A percentile compares a stretch with the other conserved stretches of the same genome.
phyloP scores from a whole-genome alignment of 2,113 vertebrate species.

The Dicentrarchus labrax region DNA sequence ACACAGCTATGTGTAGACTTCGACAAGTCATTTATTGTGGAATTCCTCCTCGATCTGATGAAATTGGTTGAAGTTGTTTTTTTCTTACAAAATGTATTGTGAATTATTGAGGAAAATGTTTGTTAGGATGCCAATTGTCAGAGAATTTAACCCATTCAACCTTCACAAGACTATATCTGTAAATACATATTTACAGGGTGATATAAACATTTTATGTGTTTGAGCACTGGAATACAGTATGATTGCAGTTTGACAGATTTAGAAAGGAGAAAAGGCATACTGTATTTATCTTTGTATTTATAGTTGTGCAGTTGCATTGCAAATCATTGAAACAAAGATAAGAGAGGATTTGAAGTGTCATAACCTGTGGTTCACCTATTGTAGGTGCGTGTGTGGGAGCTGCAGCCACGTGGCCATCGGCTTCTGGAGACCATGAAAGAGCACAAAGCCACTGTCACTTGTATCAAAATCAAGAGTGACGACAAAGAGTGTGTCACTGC shows the following conservation, averaged over 20 bases:
- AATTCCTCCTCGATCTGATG: neutral
- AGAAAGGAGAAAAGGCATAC: neutral
- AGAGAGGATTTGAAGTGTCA: neutral
- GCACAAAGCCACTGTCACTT: constrained; percentile 86
- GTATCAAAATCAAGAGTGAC: constrained; percentile 87
- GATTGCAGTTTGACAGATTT: constrained; percentile 10
- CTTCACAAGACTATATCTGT: neutral
- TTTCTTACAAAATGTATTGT: neutral
- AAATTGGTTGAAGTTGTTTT: neutral
- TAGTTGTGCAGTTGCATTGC: neutral
- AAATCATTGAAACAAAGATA: neutral
- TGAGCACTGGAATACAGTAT: neutral
- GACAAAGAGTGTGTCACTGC: constrained; percentile 88
- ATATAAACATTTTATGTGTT: neutral
- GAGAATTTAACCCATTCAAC: neutral
- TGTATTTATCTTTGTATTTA: neutral
- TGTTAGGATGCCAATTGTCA: neutral
- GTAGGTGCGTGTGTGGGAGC: constrained; percentile 89
- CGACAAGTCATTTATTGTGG: neutral
- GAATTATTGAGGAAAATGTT: neutral
- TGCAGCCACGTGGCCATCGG: constrained; percentile 74
- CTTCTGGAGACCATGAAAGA: constrained; percentile 86
- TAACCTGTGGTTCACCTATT: neutral
- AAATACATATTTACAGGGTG: neutral
- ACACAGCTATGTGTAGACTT: neutral